These are phyloP conservation scores for Eleginops maclovinus DNA, from an alignment of 2,113 vertebrate species.

Conservation along the genomic window DNA sequence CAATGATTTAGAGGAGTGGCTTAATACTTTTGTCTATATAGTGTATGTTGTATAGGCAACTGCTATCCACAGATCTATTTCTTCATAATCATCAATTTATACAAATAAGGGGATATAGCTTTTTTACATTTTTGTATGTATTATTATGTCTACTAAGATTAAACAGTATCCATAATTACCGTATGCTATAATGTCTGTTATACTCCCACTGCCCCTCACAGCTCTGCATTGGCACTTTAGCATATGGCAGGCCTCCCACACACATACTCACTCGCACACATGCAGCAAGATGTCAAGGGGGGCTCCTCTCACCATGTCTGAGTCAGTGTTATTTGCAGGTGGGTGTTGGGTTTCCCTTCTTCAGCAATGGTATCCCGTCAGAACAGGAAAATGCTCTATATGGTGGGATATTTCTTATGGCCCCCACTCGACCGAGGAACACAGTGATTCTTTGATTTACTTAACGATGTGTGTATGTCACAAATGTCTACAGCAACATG, in stretches of 20 bases:
- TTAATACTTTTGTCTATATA: too few relatives aligned
- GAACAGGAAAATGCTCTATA: constrained; percentile 66
- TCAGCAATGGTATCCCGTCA: constrained; percentile 58
- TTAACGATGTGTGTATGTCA: constrained; percentile 48
- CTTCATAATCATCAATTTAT: constrained; percentile 4
- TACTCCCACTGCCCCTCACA: constrained; percentile 44
- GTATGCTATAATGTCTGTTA: constrained; percentile 28
- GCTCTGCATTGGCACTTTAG: constrained; percentile 46
- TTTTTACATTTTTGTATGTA: constrained; percentile 12
- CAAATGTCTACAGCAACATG: constrained; percentile 43
- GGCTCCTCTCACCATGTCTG: constrained; percentile 59
- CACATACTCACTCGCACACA: constrained; percentile 21
- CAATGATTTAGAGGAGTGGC: too few relatives aligned
- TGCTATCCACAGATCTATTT: background rate
- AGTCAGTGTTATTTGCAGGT: constrained; percentile 68
- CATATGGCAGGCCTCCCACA: constrained; percentile 69
- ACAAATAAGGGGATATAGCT: background rate
- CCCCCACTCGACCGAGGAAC: constrained; percentile 27
- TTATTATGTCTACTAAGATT: background rate
- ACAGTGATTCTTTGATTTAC: constrained; percentile 64
- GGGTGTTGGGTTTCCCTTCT: constrained; percentile 74
- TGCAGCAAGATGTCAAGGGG: constrained; percentile 49
- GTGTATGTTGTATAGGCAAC: constrained; percentile 6
- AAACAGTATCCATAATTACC: constrained; percentile 32
- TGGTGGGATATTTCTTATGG: constrained; percentile 50